A percentile compares a stretch with the other conserved stretches of the same genome.
Conservation (phyloP, 2,113 vertebrate genomes). For the Cyrtonyx montezumae region DNA sequence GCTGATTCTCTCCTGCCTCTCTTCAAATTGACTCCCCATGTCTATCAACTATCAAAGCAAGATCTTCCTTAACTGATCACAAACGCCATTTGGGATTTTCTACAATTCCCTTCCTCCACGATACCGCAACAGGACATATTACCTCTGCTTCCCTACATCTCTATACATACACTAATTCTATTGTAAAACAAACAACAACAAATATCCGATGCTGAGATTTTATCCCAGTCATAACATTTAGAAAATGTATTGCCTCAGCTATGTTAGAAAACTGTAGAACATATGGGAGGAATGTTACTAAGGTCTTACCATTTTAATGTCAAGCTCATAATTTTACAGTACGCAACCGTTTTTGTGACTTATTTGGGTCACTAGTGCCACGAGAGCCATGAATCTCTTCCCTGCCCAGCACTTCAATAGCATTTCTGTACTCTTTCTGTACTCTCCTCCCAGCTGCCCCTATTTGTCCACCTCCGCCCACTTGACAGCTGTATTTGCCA, state of each 20-base stretch:
- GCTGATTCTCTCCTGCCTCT: background rate
- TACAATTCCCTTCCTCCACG: background rate
- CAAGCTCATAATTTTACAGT: background rate
- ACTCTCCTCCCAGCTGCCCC: background rate
- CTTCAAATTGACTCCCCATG: background rate
- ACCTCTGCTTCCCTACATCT: background rate
- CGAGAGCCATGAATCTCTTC: background rate
- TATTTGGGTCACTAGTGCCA: background rate
- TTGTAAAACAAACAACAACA: background rate
- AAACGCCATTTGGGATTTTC: background rate
- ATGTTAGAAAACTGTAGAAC: background rate
- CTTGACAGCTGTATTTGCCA: background rate
- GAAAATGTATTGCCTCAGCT: background rate
- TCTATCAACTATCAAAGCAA: background rate
- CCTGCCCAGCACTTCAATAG: background rate
- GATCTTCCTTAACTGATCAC: background rate
- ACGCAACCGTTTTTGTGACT: fast-evolving
- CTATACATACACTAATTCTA: background rate
- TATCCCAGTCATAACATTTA: background rate
- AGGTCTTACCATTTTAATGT: fast-evolving
- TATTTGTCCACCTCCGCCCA: background rate
- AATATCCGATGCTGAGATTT: background rate
- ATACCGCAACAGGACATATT: background rate
- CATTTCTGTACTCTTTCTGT: background rate
- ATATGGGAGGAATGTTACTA: background rate